phyloP scores from a whole-genome alignment of 2,888 invertebrate species.

The Drosophila recens region DNA sequence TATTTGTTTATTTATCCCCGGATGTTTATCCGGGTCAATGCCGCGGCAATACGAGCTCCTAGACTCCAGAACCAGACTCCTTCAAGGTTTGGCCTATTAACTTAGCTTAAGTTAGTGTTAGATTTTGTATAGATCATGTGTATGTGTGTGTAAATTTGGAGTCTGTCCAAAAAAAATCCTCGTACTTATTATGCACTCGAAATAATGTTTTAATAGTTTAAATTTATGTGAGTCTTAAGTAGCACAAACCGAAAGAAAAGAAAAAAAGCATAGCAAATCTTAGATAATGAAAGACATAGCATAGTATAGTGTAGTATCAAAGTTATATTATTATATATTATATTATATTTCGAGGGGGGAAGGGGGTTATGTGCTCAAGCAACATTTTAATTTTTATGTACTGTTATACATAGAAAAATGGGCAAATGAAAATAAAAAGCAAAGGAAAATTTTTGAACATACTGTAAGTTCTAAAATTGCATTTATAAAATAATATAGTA shows the following conservation, averaged over 20 bases:
- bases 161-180: conserved; percentile 40
- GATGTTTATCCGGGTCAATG: conserved; percentile 18
- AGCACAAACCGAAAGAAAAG: conserved; percentile 69
- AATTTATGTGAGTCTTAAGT: conserved; percentile 70
- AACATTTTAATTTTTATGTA: conserved; percentile 74
- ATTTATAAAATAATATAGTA: conserved; percentile 70
- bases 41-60: conserved; percentile 70
- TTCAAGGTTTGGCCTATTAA: conserved; percentile 36
- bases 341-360: conserved; percentile 13
- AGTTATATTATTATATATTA: conserved; percentile 33
- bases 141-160: conserved; percentile 38
- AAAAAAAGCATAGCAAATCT: conserved; percentile 63
- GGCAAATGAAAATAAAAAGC: conserved; percentile 35
- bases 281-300: conserved; percentile 64
- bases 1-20: conserved; percentile 23
- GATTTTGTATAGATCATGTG: conserved; percentile 66
- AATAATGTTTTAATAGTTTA: conserved; percentile 71
- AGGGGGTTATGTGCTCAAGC: conserved; percentile 66
- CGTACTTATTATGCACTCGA: conserved; percentile 62
- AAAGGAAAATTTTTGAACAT: conserved; percentile 73
- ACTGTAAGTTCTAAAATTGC: conserved; percentile 81
- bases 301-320: conserved; percentile 68
- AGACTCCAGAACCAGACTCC: conserved; percentile 61
- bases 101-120: conserved; percentile 70
- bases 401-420: conserved; percentile 55